Conservation (phyloP, 2,113 vertebrate genomes). For the Neomonachus schauinslandi region DNA sequence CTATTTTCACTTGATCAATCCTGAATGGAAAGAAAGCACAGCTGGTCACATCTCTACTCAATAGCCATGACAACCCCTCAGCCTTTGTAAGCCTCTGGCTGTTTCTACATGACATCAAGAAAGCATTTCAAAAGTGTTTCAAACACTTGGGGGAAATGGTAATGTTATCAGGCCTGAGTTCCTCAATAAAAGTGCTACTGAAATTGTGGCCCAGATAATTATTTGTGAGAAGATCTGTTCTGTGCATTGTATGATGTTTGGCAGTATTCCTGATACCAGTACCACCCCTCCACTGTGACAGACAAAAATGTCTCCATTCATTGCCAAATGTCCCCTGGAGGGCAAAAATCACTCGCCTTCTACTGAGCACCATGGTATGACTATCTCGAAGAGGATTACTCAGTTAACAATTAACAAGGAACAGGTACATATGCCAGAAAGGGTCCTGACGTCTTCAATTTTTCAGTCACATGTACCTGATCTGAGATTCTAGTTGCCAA, state of each 20-base stretch:
- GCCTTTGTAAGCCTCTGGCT: not conserved
- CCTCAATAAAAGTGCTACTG: not conserved
- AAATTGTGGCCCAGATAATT: not conserved
- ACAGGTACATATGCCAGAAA: not conserved
- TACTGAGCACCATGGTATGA: not conserved
- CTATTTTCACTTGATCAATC: conserved; percentile 30
- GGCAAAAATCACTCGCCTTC: not conserved
- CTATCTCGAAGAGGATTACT: not conserved
- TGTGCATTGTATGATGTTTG: not conserved
- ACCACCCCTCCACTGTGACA: not conserved
- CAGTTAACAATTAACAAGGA: not conserved
- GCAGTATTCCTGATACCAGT: not conserved
- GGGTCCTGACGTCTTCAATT: not conserved
- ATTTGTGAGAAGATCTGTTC: not conserved
- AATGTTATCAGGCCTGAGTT: not conserved
- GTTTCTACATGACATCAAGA: not conserved
- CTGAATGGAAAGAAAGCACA: not conserved
- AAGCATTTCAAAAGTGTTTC: conserved; percentile 41
- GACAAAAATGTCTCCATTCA: not conserved
- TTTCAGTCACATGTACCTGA: not conserved
- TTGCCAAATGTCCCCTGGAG: not conserved
- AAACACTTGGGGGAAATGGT: not conserved
- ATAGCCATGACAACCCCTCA: not conserved
- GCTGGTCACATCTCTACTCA: conserved; percentile 8
- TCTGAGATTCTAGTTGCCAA: not conserved